phyloP scores from a whole-genome alignment of 1,140 invertebrate species.

The Scaptodrosophila lebanonensis region DNA sequence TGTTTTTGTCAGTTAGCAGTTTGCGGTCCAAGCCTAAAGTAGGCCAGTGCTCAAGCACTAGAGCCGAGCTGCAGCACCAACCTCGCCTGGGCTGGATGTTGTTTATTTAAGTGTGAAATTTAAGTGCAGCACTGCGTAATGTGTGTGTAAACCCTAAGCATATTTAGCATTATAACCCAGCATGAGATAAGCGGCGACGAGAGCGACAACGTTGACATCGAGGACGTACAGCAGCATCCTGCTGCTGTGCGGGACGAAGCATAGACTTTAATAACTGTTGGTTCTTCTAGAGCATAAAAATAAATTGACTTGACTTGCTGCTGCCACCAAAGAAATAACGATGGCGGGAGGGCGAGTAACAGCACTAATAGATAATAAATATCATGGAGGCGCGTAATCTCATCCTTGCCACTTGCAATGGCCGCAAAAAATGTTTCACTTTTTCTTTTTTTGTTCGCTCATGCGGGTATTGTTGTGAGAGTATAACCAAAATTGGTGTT shows the following conservation, averaged over 20 bases:
- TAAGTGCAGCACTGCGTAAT: conserved; percentile 59
- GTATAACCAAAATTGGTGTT: too few species aligned
- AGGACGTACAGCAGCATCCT: too few species aligned
- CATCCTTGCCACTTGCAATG: too few species aligned
- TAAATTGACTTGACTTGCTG: conserved; percentile 41
- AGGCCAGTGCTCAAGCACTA: conserved; percentile 55
- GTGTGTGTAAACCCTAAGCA: conserved; percentile 37
- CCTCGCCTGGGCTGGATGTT: conserved; percentile 46
- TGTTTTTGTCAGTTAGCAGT: conserved; percentile 64
- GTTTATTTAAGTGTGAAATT: conserved; percentile 74
- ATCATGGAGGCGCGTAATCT: conserved; percentile 10
- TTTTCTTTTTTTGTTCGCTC: neutral
- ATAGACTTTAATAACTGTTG: conserved; percentile 46
- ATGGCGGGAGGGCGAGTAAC: conserved; percentile 4
- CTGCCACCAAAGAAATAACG: conserved; percentile 54
- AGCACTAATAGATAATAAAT: conserved; percentile 8
- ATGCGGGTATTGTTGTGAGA: too few species aligned
- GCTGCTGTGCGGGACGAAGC: conserved; percentile 52
- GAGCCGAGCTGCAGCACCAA: conserved; percentile 11
- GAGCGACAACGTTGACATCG: too few species aligned
- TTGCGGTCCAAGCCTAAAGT: conserved; percentile 51
- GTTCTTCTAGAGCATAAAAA: conserved; percentile 25
- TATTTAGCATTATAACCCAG: conserved; percentile 47
- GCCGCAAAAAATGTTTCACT: conserved; percentile 8
- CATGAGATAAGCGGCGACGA: conserved; percentile 3